A percentile compares a stretch with the other conserved stretches of the same genome.
phyloP scores from a whole-genome alignment of 2,797 vertebrate species.

The Diglossa cyanea region DNA sequence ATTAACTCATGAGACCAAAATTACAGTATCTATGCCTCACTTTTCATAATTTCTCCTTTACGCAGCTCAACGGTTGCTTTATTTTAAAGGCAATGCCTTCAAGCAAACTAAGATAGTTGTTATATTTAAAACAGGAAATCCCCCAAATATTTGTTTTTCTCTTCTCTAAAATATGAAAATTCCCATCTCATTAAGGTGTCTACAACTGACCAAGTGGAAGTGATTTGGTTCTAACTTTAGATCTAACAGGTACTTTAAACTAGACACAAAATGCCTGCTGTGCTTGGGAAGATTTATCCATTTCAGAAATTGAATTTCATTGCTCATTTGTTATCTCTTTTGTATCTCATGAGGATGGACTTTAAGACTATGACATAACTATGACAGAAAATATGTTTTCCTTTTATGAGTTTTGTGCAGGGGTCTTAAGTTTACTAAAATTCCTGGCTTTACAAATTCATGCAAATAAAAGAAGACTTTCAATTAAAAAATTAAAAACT shows the following conservation, averaged over 20 bases:
- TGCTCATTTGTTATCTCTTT: background rate
- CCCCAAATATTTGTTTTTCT: background rate
- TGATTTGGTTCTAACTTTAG: background rate
- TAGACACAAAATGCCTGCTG: background rate
- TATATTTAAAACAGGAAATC: background rate
- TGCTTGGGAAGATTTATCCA: background rate
- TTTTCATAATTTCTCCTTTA: background rate
- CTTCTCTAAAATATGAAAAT: background rate
- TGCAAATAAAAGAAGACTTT: background rate
- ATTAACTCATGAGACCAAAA: background rate
- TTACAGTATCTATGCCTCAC: background rate
- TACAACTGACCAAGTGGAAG: background rate
- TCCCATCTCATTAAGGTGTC: background rate
- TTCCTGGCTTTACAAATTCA: background rate
- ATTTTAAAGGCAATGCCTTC: background rate
- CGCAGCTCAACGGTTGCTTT: background rate
- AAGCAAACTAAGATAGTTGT: background rate
- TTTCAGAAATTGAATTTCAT: background rate
- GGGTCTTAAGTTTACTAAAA: background rate
- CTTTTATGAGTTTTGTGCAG: background rate
- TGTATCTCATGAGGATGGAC: background rate
- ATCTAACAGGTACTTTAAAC: background rate
- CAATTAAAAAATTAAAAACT: background rate
- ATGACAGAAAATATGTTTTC: background rate
- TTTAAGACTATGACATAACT: background rate